phyloP scores from a whole-genome alignment of 1,140 invertebrate species.

The Hermatobates lingyangjiaoensis region DNA sequence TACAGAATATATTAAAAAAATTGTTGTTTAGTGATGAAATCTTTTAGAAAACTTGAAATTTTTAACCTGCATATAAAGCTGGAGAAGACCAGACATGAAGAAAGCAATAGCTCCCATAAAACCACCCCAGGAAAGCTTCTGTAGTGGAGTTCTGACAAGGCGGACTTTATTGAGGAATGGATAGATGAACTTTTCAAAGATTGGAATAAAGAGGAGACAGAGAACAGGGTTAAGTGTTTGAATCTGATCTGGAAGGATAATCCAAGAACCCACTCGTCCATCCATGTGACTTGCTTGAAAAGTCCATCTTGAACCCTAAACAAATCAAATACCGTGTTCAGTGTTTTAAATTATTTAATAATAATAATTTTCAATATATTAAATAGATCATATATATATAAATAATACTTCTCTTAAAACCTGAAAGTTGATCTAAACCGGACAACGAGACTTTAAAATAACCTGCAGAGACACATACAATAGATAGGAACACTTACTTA shows the following conservation, averaged over 20 bases:
- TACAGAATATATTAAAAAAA: neutral
- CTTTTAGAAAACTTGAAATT: too few relatives aligned
- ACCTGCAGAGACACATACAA: too few relatives aligned
- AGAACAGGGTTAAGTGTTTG: slow-evolving; percentile 72
- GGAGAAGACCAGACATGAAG: slow-evolving; percentile 66
- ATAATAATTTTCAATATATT: too few relatives aligned
- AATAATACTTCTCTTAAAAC: too few relatives aligned
- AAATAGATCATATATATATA: too few relatives aligned
- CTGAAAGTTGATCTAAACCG: too few relatives aligned
- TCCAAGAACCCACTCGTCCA: slow-evolving; percentile 46
- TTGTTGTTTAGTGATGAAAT: neutral
- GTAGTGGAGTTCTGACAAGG: slow-evolving; percentile 40
- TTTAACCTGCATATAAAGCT: slow-evolving; percentile 52
- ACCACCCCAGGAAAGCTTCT: slow-evolving; percentile 63
- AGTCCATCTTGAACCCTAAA: slow-evolving; percentile 79
- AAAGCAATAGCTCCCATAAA: slow-evolving; percentile 67
- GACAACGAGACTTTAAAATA: too few relatives aligned
- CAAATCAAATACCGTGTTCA: slow-evolving; percentile 10
- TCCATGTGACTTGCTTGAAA: slow-evolving; percentile 83
- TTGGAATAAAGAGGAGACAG: slow-evolving; percentile 67
- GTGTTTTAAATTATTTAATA: neutral
- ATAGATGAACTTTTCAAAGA: slow-evolving; percentile 63
- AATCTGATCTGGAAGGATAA: slow-evolving; percentile 75
- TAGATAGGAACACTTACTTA: too few relatives aligned
- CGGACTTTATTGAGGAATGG: slow-evolving; percentile 30